Evolutionary conservation across 2,888 invertebrate genomes (phyloP).

Genomic region (Synanthedon andrenaeformis): DNA sequence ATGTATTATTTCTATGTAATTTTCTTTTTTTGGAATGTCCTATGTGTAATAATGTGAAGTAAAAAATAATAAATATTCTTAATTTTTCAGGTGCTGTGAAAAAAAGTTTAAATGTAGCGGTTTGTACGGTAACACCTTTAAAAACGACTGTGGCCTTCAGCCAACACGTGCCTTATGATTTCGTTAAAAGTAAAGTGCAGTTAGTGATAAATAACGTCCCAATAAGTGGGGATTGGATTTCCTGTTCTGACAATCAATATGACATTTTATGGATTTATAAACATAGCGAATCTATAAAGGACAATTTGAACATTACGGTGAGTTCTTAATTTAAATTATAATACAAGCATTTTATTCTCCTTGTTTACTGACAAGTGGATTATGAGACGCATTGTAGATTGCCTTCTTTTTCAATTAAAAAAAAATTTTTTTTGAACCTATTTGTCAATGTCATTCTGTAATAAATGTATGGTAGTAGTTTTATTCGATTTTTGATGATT

Average conservation of each 20-base stretch:
- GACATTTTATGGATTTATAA: constrained; percentile 61
- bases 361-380: no score
- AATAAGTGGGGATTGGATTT: constrained; percentile 47
- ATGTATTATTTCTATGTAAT: no score
- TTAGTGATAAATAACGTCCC: constrained; percentile 29
- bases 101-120: constrained; percentile 45
- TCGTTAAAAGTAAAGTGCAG: constrained; percentile 25
- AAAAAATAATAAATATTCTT: no score
- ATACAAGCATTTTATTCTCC: no score
- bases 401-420: no score
- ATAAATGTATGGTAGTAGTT: no score
- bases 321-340: constrained; percentile 1
- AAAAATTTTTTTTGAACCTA: no score
- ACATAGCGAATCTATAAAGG: constrained; percentile 23
- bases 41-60: no score
- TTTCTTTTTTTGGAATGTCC: no score
- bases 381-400: no score
- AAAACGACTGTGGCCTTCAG: constrained; percentile 49
- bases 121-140: constrained; percentile 34
- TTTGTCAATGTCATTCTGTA: no score
- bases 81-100: constrained; percentile 46
- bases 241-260: constrained; percentile 45
- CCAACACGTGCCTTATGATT: constrained; percentile 34
- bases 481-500: no score
- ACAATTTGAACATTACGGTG: constrained; percentile 41